These are phyloP conservation scores for Clostera curtula DNA, from an alignment of 2,888 invertebrate genomes.

Conservation along the genomic window DNA sequence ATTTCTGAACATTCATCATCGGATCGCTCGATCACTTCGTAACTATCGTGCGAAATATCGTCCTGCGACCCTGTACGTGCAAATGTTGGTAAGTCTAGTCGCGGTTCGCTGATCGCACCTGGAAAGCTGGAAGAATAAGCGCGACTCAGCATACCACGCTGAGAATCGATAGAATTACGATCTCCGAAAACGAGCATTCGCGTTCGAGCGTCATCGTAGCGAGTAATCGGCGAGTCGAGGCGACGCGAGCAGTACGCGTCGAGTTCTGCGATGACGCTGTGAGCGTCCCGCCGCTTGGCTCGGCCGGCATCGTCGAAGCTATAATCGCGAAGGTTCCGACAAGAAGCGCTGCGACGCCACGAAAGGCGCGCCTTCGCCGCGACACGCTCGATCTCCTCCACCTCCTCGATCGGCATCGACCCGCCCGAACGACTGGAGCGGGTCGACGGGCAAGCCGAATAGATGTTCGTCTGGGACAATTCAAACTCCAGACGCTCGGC, in stretches of 20 bases:
- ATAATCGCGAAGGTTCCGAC: conserved; percentile 87
- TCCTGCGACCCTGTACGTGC: conserved; percentile 85
- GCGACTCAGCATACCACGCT: conserved; percentile 80
- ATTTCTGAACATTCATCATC: conserved; percentile 73
- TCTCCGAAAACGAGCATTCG: conserved; percentile 58
- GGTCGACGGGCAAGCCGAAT: conserved; percentile 64
- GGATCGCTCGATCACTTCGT: conserved; percentile 87
- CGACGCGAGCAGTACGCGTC: conserved; percentile 55
- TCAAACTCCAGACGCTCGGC: conserved; percentile 74
- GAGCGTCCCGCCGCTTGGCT: conserved; percentile 72
- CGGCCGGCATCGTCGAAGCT: conserved; percentile 82
- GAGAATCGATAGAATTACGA: conserved; percentile 78
- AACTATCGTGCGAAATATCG: conserved; percentile 91
- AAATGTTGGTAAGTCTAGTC: conserved; percentile 77
- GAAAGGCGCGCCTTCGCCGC: conserved; percentile 51
- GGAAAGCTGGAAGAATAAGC: conserved; percentile 92
- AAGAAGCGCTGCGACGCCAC: conserved; percentile 88
- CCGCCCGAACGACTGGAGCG: conserved; percentile 57
- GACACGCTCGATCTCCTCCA: conserved; percentile 14
- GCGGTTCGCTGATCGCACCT: conserved; percentile 82
- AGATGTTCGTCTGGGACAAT: conserved; percentile 72
- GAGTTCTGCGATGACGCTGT: conserved; percentile 45
- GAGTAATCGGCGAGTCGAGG: conserved; percentile 80
- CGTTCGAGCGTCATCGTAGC: conserved; percentile 78
- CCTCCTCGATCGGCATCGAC: conserved; percentile 41